A percentile compares a stretch with the other conserved stretches of the same genome.
phyloP scores from a whole-genome alignment of 2,113 vertebrate genomes.

The Furnarius figulus region DNA sequence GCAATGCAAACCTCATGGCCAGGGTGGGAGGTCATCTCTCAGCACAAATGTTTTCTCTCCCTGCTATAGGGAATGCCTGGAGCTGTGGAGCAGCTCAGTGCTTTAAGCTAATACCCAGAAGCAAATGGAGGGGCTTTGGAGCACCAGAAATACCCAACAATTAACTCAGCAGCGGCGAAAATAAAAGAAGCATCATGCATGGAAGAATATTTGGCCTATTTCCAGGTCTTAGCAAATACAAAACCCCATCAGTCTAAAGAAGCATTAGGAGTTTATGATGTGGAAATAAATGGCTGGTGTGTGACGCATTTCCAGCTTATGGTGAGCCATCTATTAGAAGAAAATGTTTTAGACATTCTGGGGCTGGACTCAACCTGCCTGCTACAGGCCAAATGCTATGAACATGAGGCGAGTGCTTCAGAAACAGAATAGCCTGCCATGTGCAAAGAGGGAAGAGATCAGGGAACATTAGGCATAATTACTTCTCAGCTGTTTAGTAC shows the following conservation, averaged over 20 bases:
- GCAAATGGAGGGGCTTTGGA: conserved; percentile 13
- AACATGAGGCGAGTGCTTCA: background rate
- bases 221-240: conserved; percentile 62
- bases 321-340: conserved; percentile 60
- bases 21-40: background rate
- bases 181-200: background rate
- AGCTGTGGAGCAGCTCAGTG: background rate
- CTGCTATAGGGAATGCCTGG: background rate
- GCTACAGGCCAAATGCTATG: conserved; percentile 61
- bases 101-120: background rate
- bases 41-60: background rate
- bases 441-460: conserved; percentile 48
- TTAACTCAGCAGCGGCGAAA: conserved; percentile 8
- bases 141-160: conserved; percentile 16
- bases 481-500: conserved; percentile 19
- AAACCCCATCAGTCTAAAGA: conserved; percentile 70
- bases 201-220: conserved; percentile 50
- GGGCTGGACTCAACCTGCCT: conserved; percentile 39
- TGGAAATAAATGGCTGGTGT: conserved; percentile 76
- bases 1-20: background rate
- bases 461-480: conserved; percentile 48
- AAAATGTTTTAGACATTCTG: conserved; percentile 51
- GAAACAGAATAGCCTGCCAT: conserved; percentile 47
- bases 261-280: conserved; percentile 79
- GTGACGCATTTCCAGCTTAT: conserved; percentile 66